Percentiles rank a stretch among this genome's conserved stretches.
Conservation (phyloP, 2,113 vertebrate species). For the Oryctolagus cuniculus region mOryCun1.1 NC_091440.1:13649501-13650000, state of each 20-base stretch:
- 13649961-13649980: neutral
- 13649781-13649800: neutral
- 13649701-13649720: neutral
- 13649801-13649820: neutral
- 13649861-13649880: neutral
- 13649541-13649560: neutral
- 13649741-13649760: neutral
- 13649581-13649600: neutral
- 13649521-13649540: neutral
- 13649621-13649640: neutral
- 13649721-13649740: neutral
- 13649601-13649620: fast-evolving
- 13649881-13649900: neutral
- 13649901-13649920: neutral
- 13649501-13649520: neutral
- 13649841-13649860: neutral
- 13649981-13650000: neutral
- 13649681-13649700: neutral
- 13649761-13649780: fast-evolving
- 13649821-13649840: neutral
- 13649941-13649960: neutral
- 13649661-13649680: neutral
- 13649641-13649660: neutral
- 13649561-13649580: neutral
- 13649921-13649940: fast-evolving